phyloP scores from a whole-genome alignment of 2,888 invertebrate genomes.

The Dryomyza anilis region DNA sequence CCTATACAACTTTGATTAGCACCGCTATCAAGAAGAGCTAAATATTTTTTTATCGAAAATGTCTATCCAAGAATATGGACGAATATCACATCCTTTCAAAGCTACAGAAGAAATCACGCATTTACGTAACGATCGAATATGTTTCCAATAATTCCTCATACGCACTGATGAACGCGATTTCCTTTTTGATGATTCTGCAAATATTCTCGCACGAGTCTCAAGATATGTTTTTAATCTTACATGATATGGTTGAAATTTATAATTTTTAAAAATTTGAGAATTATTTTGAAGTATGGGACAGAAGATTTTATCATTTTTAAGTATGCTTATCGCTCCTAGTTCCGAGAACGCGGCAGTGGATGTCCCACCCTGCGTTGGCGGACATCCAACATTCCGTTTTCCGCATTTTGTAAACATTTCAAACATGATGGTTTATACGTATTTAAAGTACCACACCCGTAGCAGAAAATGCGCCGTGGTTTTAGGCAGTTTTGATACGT shows the following conservation, averaged over 20 bases:
- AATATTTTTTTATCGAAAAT: background rate
- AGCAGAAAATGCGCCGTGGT: slow-evolving; percentile 1
- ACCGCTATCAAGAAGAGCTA: no score
- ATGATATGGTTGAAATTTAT: background rate
- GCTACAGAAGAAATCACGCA: background rate
- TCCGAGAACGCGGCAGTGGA: background rate
- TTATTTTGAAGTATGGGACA: background rate
- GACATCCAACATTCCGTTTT: background rate
- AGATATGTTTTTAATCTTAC: background rate
- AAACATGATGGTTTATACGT: background rate
- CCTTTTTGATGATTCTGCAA: no score
- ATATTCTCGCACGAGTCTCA: background rate
- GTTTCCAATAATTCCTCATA: background rate
- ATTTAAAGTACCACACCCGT: background rate
- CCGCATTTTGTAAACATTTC: background rate
- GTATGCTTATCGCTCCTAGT: background rate
- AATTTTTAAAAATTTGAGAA: background rate
- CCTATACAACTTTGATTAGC: slow-evolving; percentile 1
- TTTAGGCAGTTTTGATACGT: background rate
- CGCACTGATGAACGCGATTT: background rate
- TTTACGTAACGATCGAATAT: background rate
- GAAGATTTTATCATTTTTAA: background rate
- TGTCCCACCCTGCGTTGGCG: background rate
- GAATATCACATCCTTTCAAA: background rate
- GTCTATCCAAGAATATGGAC: background rate